These are phyloP conservation scores for Drosophila murphyi DNA, from an alignment of 1,140 invertebrate genomes.

Conservation along the genomic window DNA sequence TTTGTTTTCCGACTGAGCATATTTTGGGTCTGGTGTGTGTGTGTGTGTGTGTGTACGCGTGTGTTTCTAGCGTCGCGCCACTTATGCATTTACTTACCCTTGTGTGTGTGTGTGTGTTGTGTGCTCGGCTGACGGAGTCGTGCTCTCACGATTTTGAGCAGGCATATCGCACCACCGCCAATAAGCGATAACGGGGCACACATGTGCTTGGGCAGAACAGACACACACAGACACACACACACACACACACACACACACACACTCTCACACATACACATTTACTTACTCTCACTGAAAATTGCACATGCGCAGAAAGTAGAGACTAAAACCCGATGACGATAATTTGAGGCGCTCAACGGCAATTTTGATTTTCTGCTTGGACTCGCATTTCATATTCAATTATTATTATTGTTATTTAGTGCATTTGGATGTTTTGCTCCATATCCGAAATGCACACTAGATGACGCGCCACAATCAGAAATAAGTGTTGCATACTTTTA, in stretches of 20 bases:
- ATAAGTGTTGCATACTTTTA: conserved; percentile 1
- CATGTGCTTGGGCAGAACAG: conserved; percentile 2
- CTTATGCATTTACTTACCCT: conserved; percentile 36
- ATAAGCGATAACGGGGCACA: conserved; percentile 47
- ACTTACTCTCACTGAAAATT: conserved; percentile 47
- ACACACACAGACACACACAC: too few relatives aligned
- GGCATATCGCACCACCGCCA: conserved; percentile 55
- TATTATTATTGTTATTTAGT: too few relatives aligned
- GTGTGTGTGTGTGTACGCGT: conserved; percentile 7
- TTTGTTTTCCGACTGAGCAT: conserved; percentile 34
- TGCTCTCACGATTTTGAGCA: conserved; percentile 34
- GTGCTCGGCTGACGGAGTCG: conserved; percentile 18
- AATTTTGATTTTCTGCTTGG: not conserved
- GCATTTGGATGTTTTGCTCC: not conserved
- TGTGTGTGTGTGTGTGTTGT: conserved; percentile 19
- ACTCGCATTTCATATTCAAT: too few relatives aligned
- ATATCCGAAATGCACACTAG: conserved; percentile 8
- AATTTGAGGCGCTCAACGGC: conserved; percentile 1
- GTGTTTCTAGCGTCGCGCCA: conserved; percentile 29
- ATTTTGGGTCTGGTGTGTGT: conserved; percentile 16
- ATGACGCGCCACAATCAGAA: not conserved
- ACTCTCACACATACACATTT: conserved; percentile 3
- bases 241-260: not conserved
- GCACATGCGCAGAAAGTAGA: conserved; percentile 73
- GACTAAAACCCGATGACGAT: conserved; percentile 34